phyloP scores from a whole-genome alignment of 2,888 invertebrate species.

The Silvanus unidentatus region DNA sequence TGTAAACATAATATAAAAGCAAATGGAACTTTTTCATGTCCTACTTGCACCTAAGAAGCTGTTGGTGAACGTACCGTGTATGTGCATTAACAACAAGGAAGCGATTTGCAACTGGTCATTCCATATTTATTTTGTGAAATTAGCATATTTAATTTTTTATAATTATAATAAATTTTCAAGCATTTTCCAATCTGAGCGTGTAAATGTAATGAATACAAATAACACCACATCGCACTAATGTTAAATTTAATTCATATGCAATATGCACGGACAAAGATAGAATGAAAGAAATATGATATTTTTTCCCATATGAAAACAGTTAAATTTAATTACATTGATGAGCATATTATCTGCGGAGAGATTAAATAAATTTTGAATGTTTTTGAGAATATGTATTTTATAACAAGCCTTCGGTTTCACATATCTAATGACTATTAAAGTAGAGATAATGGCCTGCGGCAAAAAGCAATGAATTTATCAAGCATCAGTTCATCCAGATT shows the following conservation, averaged over 20 bases:
- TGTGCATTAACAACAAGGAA: too few relatives aligned
- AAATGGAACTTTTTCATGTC: too few relatives aligned
- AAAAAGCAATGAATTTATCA: background rate
- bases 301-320: conserved; percentile 2
- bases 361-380: conserved; percentile 16
- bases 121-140: background rate
- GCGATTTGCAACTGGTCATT: too few relatives aligned
- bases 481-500: conserved; percentile 1
- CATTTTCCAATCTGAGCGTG: too few relatives aligned
- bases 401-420: background rate
- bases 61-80: too few relatives aligned
- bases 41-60: too few relatives aligned
- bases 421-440: conserved; percentile 2
- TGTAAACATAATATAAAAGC: too few relatives aligned
- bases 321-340: conserved; percentile 16
- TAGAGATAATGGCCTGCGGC: background rate
- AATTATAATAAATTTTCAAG: background rate
- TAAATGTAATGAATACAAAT: too few relatives aligned
- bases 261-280: background rate
- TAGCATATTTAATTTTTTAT: background rate
- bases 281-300: background rate
- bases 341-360: conserved; percentile 19
- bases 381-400: background rate
- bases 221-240: too few relatives aligned
- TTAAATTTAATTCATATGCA: background rate